Base-by-base conservation (phyloP, 2,888 invertebrate species). In the Chymomyza amoena region DNA sequence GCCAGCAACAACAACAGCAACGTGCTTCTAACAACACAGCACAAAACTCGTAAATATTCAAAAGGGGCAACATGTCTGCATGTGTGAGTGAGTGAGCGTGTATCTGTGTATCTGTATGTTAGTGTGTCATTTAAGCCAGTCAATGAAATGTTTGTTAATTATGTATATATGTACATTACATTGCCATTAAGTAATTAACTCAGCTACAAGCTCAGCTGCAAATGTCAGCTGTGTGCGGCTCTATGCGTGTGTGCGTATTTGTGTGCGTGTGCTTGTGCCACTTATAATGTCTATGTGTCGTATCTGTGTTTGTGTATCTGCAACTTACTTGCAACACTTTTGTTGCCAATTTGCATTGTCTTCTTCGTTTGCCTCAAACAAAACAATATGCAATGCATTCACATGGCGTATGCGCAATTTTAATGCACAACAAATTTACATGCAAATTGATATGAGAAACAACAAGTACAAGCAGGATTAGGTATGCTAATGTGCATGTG, bases 161-260 rank as follows among this genome's bases (percentile, higher is more conserved):
- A 84, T 84, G 83, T 75, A 84, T 72, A 72, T 71, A 75, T 76
- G 71, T 78, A 78, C 80, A 84, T 84, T 80, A 77, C 75, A 80
- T 78, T 81, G 80, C 80, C 82, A 85, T 85, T 86, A 85, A 83
- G 84, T 85, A 85, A 85, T 85, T 85, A 86, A 83, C 84, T 84
- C 62, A 73, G 57, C 71, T 75, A 64, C 72, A 68, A 68, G 74
- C 69, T 66, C 51, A 75, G 15, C 60, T 60, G 60, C 60, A 60
- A 54, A n/a, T 36, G 32, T 25, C 57, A 20, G 57, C 57, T 25
- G 20, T 57, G 20, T 57, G 20, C 20, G 6, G 18, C n/a, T 16
- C 16, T 36, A 7, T 36, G 51, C 36, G 18, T 62, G 28, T 56
- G 2, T 69, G 63, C 52, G 52, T 16, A 7, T 13, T 4, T 28